Percentiles rank a stretch among this genome's conserved stretches.
These are phyloP conservation scores for Ptiloglossa arizonensis DNA, from an alignment of 1,140 invertebrate species.

Conservation along the genomic window DNA sequence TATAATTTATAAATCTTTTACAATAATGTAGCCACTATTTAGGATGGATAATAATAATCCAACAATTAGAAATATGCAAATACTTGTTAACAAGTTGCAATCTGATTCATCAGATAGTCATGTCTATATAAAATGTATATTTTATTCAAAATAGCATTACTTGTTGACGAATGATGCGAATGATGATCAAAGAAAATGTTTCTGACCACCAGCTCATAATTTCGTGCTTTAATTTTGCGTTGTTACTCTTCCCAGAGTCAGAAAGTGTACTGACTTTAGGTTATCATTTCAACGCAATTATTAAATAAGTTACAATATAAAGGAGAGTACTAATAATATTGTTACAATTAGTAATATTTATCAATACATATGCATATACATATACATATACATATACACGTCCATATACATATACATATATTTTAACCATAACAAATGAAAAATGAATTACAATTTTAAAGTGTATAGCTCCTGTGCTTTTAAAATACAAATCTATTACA, in stretches of 20 bases:
- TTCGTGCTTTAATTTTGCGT: conserved; percentile 31
- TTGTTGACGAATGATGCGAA: conserved; percentile 15
- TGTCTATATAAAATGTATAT: not conserved
- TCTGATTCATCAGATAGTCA: not conserved
- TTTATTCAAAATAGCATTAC: not conserved
- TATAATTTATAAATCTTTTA: too few species aligned
- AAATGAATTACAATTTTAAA: too few species aligned
- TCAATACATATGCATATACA: too few species aligned
- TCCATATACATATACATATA: too few species aligned
- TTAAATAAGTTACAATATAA: not conserved
- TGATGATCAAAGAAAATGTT: conserved; percentile 14
- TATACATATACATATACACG: too few species aligned
- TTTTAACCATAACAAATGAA: too few species aligned
- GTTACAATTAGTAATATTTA: not conserved
- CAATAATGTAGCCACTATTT: too few species aligned
- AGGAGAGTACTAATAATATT: not conserved
- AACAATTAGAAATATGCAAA: too few species aligned
- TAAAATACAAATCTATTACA: too few species aligned
- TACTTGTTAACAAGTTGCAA: too few species aligned
- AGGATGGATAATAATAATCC: too few species aligned
- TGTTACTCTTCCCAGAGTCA: conserved; percentile 28
- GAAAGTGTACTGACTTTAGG: not conserved
- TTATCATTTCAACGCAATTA: conserved; percentile 33
- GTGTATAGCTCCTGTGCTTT: too few species aligned
- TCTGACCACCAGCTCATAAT: conserved; percentile 24